A percentile compares a stretch with the other conserved stretches of the same genome.
Conservation (phyloP, 2,113 vertebrate genomes). For the Euleptes europaea region DNA sequence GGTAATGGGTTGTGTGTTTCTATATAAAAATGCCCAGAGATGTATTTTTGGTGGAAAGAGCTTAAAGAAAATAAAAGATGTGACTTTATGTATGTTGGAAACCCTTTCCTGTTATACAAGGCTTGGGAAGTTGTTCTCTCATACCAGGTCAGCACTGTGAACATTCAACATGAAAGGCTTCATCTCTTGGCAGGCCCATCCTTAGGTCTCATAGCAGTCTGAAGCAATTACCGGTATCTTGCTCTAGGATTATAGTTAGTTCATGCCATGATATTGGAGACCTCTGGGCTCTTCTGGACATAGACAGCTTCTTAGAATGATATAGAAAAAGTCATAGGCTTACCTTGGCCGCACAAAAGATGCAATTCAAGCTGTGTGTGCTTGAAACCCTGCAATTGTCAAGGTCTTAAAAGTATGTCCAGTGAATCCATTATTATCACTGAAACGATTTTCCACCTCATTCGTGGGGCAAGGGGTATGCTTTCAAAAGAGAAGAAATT, state of each 20-base stretch:
- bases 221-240: background rate
- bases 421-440: background rate
- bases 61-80: background rate
- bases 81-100: background rate
- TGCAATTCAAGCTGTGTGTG: constrained; percentile 39
- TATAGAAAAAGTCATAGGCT: constrained; percentile 62
- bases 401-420: constrained; percentile 59
- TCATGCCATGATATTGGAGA: constrained; percentile 8
- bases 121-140: background rate
- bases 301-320: constrained; percentile 55
- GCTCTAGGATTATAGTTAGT: background rate
- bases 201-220: background rate
- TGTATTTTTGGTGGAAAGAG: background rate
- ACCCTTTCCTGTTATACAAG: background rate
- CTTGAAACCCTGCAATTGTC: constrained; percentile 63
- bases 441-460: background rate
- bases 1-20: background rate
- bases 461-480: background rate
- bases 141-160: background rate
- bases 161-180: background rate
- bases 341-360: constrained; percentile 64
- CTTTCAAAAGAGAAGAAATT: background rate
- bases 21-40: background rate
- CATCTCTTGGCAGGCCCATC: background rate
- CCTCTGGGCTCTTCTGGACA: background rate